Conservation (phyloP, 2,113 vertebrate genomes). For the Manacus vitellinus region DNA sequence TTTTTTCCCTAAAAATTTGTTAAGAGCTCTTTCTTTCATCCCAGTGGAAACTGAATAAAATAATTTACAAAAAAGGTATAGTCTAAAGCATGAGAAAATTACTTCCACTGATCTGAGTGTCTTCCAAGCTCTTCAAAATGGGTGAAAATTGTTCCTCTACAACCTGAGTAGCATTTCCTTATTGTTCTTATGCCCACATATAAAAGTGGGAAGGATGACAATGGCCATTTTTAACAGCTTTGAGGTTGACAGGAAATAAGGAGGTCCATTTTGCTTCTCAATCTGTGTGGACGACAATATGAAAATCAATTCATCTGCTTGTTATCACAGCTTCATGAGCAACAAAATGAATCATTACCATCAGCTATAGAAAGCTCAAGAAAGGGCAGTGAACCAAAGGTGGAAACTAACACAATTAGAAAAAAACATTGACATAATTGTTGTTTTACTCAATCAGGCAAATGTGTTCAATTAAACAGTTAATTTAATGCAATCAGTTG, state of each 20-base stretch:
- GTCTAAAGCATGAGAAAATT: not conserved
- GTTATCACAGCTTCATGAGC: not conserved
- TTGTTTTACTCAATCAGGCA: not conserved
- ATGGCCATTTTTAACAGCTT: not conserved
- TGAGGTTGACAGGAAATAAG: not conserved
- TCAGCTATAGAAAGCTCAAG: not conserved
- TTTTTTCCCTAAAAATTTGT: not conserved
- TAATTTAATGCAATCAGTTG: conserved; percentile 11
- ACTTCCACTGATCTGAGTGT: not conserved
- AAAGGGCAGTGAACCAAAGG: not conserved
- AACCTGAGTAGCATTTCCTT: not conserved
- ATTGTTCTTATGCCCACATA: not conserved
- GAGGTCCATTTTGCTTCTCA: not conserved
- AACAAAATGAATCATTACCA: not conserved
- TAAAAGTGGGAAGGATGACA: not conserved
- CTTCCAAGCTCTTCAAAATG: not conserved
- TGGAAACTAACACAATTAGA: not conserved
- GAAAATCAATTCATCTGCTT: not conserved
- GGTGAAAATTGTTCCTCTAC: not conserved
- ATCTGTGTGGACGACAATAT: not conserved
- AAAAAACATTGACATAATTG: not conserved
- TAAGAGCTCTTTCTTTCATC: not conserved
- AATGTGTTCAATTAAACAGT: conserved; percentile 28
- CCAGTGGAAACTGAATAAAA: not conserved
- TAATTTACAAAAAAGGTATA: not conserved